Evolutionary conservation across 2,113 vertebrate species (phyloP).

Genomic region (Gymnogyps californianus): DNA sequence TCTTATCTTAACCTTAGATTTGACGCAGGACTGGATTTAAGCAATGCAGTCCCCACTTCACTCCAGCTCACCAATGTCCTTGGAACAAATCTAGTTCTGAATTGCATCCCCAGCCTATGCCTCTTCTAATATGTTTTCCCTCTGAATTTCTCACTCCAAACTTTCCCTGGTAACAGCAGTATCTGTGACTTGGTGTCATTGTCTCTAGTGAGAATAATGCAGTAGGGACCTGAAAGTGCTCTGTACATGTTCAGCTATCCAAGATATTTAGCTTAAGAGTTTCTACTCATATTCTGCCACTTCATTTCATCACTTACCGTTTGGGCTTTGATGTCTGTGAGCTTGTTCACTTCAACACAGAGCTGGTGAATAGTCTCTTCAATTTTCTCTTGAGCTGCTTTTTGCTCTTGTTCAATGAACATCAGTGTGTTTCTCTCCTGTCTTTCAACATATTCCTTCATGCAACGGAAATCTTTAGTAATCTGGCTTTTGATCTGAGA

Average conservation of each 20-base stretch:
- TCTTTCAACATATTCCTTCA: constrained; percentile 55
- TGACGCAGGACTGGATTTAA: background rate
- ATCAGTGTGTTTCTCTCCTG: constrained; percentile 38
- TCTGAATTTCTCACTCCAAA: background rate
- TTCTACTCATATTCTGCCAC: background rate
- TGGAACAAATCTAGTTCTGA: background rate
- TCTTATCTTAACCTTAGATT: background rate
- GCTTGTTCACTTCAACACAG: background rate
- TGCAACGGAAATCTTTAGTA: constrained; percentile 31
- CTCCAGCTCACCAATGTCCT: background rate
- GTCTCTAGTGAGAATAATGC: background rate
- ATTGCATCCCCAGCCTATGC: background rate
- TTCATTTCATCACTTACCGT: constrained; percentile 4
- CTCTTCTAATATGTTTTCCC: background rate
- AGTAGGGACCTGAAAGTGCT: background rate
- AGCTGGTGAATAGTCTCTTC: background rate
- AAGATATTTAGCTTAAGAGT: background rate
- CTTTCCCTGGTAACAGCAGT: background rate
- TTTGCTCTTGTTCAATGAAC: constrained; percentile 33
- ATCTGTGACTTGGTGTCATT: background rate
- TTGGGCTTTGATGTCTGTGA: background rate
- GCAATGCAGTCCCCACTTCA: background rate
- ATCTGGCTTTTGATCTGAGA: constrained; percentile 49
- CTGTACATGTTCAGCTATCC: background rate
- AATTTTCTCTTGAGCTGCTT: background rate